Evolutionary conservation across 2,113 vertebrate genomes (phyloP).

Genomic region (Eulemur macaco): DNA sequence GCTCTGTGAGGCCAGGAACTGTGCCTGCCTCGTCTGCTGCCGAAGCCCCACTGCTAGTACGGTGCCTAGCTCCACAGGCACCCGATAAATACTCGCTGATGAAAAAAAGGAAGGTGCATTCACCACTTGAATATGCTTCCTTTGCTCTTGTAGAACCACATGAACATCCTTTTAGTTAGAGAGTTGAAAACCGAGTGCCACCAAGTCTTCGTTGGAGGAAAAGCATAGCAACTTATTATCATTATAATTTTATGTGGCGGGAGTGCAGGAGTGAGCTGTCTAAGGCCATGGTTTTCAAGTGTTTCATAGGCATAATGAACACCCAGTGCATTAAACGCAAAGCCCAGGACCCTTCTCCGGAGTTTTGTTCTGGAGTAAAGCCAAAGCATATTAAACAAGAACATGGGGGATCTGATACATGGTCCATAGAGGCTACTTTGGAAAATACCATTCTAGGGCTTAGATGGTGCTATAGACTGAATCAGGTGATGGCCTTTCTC

Average conservation of each 20-base stretch:
- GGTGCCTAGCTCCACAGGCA: neutral
- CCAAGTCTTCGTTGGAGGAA: neutral
- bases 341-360: neutral
- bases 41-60: neutral
- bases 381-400: neutral
- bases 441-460: neutral
- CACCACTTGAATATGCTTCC: neutral
- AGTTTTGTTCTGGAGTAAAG: neutral
- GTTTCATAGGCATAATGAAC: neutral
- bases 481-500: neutral
- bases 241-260: neutral
- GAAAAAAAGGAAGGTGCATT: neutral
- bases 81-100: neutral
- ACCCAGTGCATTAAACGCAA: neutral
- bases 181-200: neutral
- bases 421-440: neutral
- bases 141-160: neutral
- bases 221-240: neutral
- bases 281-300: neutral
- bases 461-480: neutral
- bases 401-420: neutral
- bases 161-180: neutral
- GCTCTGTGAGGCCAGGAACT: neutral
- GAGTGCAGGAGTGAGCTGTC: too few species aligned
- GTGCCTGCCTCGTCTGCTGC: neutral